Evolutionary conservation across 2,888 invertebrate genomes (phyloP), one percentile per base, ranked within the genome.

Genomic region (Colostygia pectinataria): DNA sequence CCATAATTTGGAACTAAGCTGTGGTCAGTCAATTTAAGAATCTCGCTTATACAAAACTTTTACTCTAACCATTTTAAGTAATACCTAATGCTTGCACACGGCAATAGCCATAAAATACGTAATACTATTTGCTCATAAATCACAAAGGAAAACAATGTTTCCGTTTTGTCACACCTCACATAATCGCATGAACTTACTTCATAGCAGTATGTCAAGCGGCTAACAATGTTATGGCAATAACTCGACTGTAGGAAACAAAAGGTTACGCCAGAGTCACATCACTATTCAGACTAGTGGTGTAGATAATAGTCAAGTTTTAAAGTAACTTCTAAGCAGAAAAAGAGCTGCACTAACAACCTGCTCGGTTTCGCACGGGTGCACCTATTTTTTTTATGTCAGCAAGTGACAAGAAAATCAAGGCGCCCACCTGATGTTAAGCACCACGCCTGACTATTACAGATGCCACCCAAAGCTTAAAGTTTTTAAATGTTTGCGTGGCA

Each of bases 91-190:
- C 23, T n/a, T 12, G 34, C 12, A 4, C n/a, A 24, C n/a, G 13
- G 6, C 23, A 29, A 38, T 37, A 37, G 3, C 13, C 32, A 31
- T 48, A 41, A 43, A 33, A 44, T 29, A 45, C 39, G 50, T 44
- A 44, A 50, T 39, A 37, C 29, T 50, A 44, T 39, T 43, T 50
- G 9, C 18, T 32, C 44, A 50, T 50, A 50, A 39, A 39, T 44
- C 39, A 50, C 39, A 33, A 47, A 43, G 10, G 38, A 51, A 52
- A 48, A 52, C 39, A 43, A 39, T 40, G 37, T 46, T 47, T 49
- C 44, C 41, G 42, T 55, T 53, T 48, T 39, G 44, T 49, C 51
- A 57, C 51, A 53, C 50, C 37, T 55, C 54, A 45, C 52, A 53
- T 47, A 55, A 55, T 53, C 53, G 12, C 33, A 23, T 9, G 20